These are phyloP conservation scores for Echinarachnius parma DNA, from an alignment of 53 echinoderm and acorn worm genomes.

Conservation along the genomic window DNA sequence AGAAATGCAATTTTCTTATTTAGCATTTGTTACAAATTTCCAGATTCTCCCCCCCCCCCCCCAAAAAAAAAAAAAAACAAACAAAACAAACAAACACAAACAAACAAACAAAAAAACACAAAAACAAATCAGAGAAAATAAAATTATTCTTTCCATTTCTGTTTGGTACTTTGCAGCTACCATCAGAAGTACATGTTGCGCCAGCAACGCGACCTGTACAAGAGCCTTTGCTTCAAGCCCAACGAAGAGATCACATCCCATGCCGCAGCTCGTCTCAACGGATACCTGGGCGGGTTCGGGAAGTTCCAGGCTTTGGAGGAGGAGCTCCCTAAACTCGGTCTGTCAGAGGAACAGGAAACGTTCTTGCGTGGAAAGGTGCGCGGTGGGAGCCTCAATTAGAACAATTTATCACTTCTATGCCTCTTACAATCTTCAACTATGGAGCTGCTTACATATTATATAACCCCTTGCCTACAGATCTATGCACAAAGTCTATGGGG, in stretches of 20 bases:
- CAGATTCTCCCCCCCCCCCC: no score
- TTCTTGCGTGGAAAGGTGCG: slow-evolving; percentile 60
- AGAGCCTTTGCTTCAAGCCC: slow-evolving; percentile 70
- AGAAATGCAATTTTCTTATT: no score
- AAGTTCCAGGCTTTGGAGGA: slow-evolving; percentile 60
- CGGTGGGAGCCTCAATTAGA: slow-evolving; percentile 54
- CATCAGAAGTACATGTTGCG: slow-evolving; percentile 99
- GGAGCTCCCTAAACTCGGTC: slow-evolving; percentile 60
- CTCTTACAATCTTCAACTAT: not conserved
- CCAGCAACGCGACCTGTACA: slow-evolving; percentile 67
- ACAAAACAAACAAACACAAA: no score
- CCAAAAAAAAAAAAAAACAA: no score
- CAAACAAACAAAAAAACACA: no score
- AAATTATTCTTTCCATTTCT: no score
- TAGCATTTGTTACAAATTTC: no score
- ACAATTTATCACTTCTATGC: no score
- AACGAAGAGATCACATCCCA: slow-evolving; percentile 72
- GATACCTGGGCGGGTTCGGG: slow-evolving; percentile 91
- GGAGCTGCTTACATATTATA: not conserved
- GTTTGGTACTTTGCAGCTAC: slow-evolving; percentile 71
- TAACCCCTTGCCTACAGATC: not conserved
- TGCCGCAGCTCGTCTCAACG: slow-evolving; percentile 82
- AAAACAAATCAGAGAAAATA: no score
- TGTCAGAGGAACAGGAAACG: slow-evolving; percentile 77
- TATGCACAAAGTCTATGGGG: not conserved